phyloP scores from a whole-genome alignment of 2,113 vertebrate genomes.

The Sialia sialis region DNA sequence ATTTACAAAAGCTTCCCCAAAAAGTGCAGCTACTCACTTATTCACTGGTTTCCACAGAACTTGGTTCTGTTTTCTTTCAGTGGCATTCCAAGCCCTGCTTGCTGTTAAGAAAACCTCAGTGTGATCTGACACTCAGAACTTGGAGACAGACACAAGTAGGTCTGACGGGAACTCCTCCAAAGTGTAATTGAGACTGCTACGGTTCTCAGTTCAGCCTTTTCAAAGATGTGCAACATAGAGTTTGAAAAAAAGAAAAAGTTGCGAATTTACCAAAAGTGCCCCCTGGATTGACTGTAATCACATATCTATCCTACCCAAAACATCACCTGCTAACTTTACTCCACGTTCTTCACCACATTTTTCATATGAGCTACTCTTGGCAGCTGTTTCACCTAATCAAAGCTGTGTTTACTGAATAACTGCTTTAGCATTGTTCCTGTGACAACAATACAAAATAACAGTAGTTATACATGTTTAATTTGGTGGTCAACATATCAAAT shows the following conservation, averaged over 20 bases:
- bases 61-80: not conserved
- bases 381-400: not conserved
- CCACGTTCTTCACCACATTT: not conserved
- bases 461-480: not conserved
- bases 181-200: not conserved
- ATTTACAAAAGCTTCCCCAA: not conserved
- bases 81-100: not conserved
- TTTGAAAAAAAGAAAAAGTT: not conserved
- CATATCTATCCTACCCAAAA: not conserved
- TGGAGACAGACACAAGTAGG: accelerated
- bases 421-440: not conserved
- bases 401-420: not conserved
- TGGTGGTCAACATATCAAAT: not conserved
- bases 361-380: not conserved
- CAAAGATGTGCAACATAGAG: not conserved
- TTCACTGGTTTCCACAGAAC: not conserved
- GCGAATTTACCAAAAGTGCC: not conserved
- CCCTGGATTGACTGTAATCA: not conserved
- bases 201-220: not conserved
- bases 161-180: not conserved
- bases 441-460: not conserved
- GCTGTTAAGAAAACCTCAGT: not conserved
- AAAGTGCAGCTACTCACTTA: not conserved
- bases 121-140: not conserved
- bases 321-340: not conserved